Conservation (phyloP, 2,113 vertebrate species). For the Psettodes erumei region DNA sequence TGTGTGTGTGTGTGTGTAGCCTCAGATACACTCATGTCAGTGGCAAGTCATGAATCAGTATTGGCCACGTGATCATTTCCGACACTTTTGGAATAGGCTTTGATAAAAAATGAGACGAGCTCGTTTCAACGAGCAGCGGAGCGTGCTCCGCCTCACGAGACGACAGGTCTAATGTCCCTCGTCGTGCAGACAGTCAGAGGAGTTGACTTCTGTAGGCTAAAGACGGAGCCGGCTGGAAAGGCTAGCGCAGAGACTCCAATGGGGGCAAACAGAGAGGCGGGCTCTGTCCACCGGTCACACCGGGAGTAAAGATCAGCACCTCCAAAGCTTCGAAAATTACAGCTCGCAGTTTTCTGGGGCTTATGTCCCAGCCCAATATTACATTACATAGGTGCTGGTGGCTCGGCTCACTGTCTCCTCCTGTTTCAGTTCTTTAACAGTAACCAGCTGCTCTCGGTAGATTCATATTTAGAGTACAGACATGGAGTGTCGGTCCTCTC, state of each 20-base stretch:
- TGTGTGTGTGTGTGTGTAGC: slow-evolving; percentile 28
- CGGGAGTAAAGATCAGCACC: too few relatives aligned
- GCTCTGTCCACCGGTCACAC: too few relatives aligned
- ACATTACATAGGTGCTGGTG: background rate
- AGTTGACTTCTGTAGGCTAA: background rate
- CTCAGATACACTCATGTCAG: background rate
- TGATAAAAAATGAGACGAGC: slow-evolving; percentile 17
- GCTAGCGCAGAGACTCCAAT: background rate
- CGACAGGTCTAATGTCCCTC: background rate
- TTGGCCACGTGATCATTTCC: background rate
- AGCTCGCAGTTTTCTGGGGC: background rate
- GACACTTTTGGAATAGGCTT: background rate
- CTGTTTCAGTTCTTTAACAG: background rate
- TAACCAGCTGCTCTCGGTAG: background rate
- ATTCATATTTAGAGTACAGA: background rate
- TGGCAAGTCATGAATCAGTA: background rate
- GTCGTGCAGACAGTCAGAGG: background rate
- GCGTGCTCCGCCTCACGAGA: background rate
- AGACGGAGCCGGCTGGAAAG: background rate
- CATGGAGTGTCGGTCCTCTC: background rate
- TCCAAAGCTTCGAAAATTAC: background rate
- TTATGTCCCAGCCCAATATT: background rate
- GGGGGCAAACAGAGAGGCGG: background rate
- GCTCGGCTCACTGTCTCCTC: background rate
- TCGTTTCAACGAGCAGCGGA: slow-evolving; percentile 66